Percentiles rank a stretch among this genome's conserved stretches.
Conservation (phyloP, 2,113 vertebrate species). For the Nesoenas mayeri region DNA sequence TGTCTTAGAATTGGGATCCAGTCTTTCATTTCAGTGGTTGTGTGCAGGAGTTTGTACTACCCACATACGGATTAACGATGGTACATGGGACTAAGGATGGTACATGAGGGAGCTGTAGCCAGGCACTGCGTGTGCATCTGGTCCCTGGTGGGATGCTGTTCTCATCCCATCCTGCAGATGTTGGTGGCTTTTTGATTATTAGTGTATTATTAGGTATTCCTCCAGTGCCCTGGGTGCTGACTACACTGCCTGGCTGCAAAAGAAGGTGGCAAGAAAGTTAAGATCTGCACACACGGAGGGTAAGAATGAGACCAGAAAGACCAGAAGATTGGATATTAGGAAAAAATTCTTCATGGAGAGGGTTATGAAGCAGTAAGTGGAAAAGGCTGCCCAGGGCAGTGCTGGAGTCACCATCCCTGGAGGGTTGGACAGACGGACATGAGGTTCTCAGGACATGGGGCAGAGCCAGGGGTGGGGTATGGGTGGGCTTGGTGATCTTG, state of each 20-base stretch:
- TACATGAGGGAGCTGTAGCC: background rate
- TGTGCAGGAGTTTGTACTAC: background rate
- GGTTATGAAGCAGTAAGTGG: no score
- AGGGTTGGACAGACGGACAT: no score
- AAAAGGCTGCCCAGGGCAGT: no score
- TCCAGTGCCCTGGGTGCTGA: background rate
- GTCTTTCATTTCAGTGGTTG: background rate
- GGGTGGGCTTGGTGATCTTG: no score
- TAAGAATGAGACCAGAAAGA: background rate
- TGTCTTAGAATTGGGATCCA: background rate
- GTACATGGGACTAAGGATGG: no score
- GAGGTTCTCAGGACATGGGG: no score
- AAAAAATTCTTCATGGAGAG: no score
- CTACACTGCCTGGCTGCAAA: background rate
- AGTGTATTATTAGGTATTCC: no score
- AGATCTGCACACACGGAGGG: background rate
- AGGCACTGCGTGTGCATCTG: background rate
- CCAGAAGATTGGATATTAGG: background rate
- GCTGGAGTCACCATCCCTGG: no score
- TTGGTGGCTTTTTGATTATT: background rate
- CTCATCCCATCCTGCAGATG: no score
- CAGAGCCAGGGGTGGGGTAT: no score
- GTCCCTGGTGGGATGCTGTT: background rate
- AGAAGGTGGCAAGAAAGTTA: background rate
- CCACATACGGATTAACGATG: background rate